A percentile compares a stretch with the other conserved stretches of the same genome.
phyloP scores from a whole-genome alignment of 2,113 vertebrate species.

The Oreochromis aureus region DNA sequence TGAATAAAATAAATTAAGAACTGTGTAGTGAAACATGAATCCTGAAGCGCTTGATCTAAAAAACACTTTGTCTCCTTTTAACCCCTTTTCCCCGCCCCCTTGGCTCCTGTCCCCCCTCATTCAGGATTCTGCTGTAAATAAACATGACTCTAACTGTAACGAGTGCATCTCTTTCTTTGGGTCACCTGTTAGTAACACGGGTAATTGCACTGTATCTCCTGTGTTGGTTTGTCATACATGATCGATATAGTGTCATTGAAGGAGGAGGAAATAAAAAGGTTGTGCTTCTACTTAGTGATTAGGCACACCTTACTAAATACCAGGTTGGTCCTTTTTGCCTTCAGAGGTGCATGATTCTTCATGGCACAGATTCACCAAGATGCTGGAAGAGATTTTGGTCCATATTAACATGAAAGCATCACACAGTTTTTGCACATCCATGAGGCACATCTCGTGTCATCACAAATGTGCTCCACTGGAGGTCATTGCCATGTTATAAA shows the following conservation, averaged over 20 bases:
- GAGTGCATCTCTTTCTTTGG: not conserved
- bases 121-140: constrained; percentile 81
- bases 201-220: not conserved
- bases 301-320: not conserved
- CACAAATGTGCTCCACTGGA: not conserved
- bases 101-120: constrained; percentile 24
- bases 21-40: constrained; percentile 75
- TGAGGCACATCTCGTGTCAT: not conserved
- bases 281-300: not conserved
- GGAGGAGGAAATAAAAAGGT: rapidly evolving
- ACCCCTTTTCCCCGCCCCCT: not conserved
- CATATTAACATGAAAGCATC: not conserved
- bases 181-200: not conserved
- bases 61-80: constrained; percentile 64
- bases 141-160: constrained; percentile 81
- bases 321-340: not conserved
- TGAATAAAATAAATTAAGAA: constrained; percentile 76
- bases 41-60: constrained; percentile 66
- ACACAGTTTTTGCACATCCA: not conserved
- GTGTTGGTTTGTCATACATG: not conserved
- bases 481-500: not conserved
- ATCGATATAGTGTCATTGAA: not conserved
- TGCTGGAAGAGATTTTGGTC: too few species aligned
- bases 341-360: too few species aligned
- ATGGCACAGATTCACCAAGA: too few species aligned